These are phyloP conservation scores for Egretta garzetta DNA, from an alignment of 2,113 vertebrate genomes.

Conservation along the genomic window DNA sequence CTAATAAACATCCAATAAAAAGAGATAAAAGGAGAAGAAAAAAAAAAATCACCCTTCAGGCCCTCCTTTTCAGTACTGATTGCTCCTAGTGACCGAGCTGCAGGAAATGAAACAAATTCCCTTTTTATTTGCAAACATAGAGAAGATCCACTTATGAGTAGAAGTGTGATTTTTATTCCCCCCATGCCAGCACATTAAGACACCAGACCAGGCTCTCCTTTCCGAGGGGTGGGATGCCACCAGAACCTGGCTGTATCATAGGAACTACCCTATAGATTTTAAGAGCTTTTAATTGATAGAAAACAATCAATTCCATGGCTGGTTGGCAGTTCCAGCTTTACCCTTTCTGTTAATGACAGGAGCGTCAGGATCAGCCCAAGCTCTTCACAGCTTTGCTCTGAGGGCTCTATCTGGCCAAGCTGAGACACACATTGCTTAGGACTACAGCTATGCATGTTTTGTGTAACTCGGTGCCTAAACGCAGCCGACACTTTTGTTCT, in stretches of 20 bases:
- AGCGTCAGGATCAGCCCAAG: background rate
- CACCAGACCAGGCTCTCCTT: background rate
- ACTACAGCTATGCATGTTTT: fast-evolving
- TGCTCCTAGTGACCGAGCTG: background rate
- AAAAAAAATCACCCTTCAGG: fast-evolving
- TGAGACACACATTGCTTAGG: fast-evolving
- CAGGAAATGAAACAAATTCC: background rate
- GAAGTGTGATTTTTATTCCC: background rate
- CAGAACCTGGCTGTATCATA: background rate
- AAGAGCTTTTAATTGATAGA: background rate
- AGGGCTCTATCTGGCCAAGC: background rate
- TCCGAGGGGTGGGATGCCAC: background rate
- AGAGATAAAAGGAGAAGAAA: background rate
- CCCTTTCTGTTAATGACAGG: too few relatives aligned
- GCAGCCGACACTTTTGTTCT: fast-evolving
- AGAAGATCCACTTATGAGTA: background rate
- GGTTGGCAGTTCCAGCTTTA: background rate
- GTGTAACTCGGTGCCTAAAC: background rate
- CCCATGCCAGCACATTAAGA: background rate
- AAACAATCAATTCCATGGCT: background rate
- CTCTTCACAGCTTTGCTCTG: too few relatives aligned
- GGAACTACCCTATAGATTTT: background rate
- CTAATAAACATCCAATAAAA: background rate
- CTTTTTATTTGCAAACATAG: background rate
- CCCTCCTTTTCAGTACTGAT: background rate